Base-by-base conservation (phyloP, 1,140 invertebrate genomes). In the Diorhabda carinulata region DNA sequence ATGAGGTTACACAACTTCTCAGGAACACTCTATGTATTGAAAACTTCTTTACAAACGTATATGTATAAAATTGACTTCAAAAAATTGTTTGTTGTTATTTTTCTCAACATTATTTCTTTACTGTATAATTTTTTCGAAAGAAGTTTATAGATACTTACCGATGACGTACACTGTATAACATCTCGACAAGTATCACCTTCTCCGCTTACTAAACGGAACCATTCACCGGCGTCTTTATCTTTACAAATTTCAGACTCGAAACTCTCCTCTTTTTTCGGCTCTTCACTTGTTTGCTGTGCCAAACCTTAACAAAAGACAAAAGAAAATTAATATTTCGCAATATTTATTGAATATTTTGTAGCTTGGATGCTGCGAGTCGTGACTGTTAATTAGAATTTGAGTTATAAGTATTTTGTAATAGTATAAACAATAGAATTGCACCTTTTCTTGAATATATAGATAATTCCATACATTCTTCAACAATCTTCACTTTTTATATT, bases 131-230 rank as follows among this genome's bases (percentile, higher is more conserved):
- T 52, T 52, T 52, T 8, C 25, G 25, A 25, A 25, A 25, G 25
- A 25, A 25, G 25, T 25, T 25, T 25, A 25, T 25, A 25, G 25
- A 25, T 44, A 87, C 86, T 86, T 80, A 91, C 91, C 78, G 94
- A 95, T 78, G 93, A 94, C 70, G 95, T 97, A 83, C 95, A 97
- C 82, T 96, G 94, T 78, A 97, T 96, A 74, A 97, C 95, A 85
- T 97, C 94, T 80, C 95, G 89, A 83, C 95, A 97, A 79, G 93
- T 94, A 83, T 97, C 94, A 78, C 93, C 93, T 79, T 95, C 93
- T 72, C 92, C 92, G 57, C 91, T 89, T 41, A 93, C 91, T 73
- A 97, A 83, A 76, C 95, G 88, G 84, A 97, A 97, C 92, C 94
- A 97, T 83, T 97, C 94, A 61, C 94, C 94, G n/a, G 94, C 93